phyloP scores from a whole-genome alignment of 2,888 invertebrate genomes.

The Drosophila heteroneura region DNA sequence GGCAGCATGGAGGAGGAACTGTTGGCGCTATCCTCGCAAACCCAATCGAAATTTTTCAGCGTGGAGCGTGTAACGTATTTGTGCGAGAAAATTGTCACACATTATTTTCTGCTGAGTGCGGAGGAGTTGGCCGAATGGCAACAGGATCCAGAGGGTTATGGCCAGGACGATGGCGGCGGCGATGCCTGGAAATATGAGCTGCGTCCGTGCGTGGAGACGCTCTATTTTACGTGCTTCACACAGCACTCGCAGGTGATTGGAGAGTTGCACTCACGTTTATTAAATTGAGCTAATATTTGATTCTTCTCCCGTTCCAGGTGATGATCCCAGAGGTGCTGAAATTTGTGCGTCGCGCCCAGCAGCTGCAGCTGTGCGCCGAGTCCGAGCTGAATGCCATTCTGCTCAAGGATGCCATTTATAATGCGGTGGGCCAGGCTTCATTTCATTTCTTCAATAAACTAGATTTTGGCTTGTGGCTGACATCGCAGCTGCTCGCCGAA shows the following conservation, averaged over 20 bases:
- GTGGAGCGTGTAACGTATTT: conserved; percentile 91
- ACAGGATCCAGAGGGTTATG: conserved; percentile 95
- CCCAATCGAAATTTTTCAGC: conserved; percentile 91
- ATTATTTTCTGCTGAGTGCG: conserved; percentile 94
- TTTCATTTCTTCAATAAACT: conserved; percentile 97
- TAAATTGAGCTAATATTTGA: not conserved
- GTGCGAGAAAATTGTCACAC: conserved; percentile 93
- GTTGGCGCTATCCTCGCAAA: conserved; percentile 52
- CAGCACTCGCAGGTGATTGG: conserved; percentile 87
- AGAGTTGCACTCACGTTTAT: not conserved
- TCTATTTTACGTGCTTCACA: conserved; percentile 94
- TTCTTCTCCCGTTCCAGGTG: conserved; percentile 75
- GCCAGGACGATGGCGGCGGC: conserved; percentile 92
- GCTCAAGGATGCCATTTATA: conserved; percentile 96
- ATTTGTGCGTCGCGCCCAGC: conserved; percentile 90
- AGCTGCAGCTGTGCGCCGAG: conserved; percentile 88
- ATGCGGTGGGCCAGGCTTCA: conserved; percentile 94
- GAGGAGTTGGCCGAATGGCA: conserved; percentile 95
- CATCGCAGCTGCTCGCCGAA: conserved; percentile 92
- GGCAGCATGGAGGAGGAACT: conserved; percentile 63
- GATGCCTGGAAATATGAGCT: conserved; percentile 98
- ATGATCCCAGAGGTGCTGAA: conserved; percentile 91
- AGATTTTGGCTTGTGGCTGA: conserved; percentile 97
- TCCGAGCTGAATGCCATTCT: conserved; percentile 92
- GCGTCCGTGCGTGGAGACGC: conserved; percentile 94